Conservation (phyloP, 2,113 vertebrate genomes). For the crab-eating macaque (Macaca fascicularis) region DNA sequence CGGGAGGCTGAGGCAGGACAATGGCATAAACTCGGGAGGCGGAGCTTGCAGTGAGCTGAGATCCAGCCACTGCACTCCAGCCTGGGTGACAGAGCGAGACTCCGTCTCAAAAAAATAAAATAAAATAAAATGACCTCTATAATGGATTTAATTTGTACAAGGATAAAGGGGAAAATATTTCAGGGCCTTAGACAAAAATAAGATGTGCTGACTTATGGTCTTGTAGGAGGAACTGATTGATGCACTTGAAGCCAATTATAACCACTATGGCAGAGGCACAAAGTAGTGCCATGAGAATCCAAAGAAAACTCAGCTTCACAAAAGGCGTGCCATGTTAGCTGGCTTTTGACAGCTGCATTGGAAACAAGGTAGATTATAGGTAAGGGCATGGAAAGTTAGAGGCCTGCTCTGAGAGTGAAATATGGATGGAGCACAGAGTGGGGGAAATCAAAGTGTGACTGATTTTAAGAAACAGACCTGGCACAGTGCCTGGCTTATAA, state of each 20-base stretch:
- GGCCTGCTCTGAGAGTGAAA: not conserved
- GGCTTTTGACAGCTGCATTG: not conserved
- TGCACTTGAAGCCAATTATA: not conserved
- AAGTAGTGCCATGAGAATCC: not conserved
- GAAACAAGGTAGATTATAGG: not conserved
- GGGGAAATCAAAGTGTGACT: not conserved
- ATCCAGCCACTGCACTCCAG: too few relatives aligned
- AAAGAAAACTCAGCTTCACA: not conserved
- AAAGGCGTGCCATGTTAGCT: not conserved
- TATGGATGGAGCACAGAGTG: not conserved
- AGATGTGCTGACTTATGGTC: not conserved
- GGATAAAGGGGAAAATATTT: slow-evolving; percentile 14
- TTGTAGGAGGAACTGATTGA: not conserved
- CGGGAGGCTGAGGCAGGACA: too few relatives aligned
- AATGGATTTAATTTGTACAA: not conserved
- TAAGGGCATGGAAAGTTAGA: not conserved
- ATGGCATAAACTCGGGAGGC: too few relatives aligned
- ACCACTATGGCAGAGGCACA: not conserved
- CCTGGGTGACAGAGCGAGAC: too few relatives aligned
- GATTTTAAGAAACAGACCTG: too few relatives aligned
- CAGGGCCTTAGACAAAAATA: slow-evolving; percentile 19
- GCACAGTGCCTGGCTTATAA: not conserved
- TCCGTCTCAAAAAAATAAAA: too few relatives aligned
- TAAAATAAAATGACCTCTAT: not conserved
- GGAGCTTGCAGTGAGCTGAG: too few relatives aligned